Base-by-base conservation (phyloP, 2,113 vertebrate genomes). In the Megalops atlanticus region DNA sequence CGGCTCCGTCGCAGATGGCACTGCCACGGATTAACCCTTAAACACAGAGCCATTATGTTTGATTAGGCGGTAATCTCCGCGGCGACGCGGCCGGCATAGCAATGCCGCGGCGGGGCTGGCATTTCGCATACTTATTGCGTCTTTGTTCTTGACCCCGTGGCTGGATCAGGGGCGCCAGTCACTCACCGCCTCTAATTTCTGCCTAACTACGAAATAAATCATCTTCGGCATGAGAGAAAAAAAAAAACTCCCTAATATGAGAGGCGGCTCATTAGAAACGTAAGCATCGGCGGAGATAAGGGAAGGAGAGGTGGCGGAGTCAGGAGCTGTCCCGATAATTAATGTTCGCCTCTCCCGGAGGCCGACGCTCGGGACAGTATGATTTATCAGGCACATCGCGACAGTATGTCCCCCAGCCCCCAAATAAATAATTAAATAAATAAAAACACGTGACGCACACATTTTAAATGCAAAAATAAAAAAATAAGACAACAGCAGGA, bases 281-380 rank as follows among this genome's bases (percentile, higher is more conserved):
- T 36, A 47, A 49, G 54, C 49, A 43, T 8, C 45, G 39, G 76
- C 24, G 14, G 76, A 7, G 70, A 38, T 39, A 33, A 78, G 38
- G 58, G n/a, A 45, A 24, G 58, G 77, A 12, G 18, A 4, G 15
- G 52, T 33, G 11, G 0, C 2, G 14, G 27, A 70, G 58, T 76
- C 6, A n/a, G 12, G 58, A 76, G 72, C 80, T 12, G 80, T 70
- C 80, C 73, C 21, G 11, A 27, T 81, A 81, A 81, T 81, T 81
- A 81, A 71, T 43, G 58, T 64, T 35, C 31, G 68, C 39, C 80
- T 76, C 39, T 76, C 40, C 21, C 7, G 36, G 40, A 18, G 49
- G 41, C 74, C 24, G 15, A 40, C 41, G 49, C 54, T 41, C 36
- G 7, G 33, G 58, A 77, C 58, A n/a, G 45, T 35, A 39, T 45